phyloP scores from a whole-genome alignment of 2,113 vertebrate genomes.

The Aspidoscelis tigris region DNA sequence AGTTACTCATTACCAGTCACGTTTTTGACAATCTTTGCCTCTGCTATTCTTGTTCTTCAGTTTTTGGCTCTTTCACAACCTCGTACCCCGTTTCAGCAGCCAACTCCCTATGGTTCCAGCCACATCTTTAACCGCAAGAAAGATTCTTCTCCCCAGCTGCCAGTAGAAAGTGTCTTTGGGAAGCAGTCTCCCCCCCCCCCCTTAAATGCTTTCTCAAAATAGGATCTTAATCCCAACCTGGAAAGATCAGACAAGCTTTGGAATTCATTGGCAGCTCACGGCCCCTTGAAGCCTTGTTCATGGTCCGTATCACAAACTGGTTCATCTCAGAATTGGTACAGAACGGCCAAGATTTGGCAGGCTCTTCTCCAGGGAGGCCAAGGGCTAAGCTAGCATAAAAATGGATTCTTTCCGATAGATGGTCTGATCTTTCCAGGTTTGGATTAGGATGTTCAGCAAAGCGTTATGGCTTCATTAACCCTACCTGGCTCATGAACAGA shows the following conservation, averaged over 20 bases:
- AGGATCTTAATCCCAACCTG: slow-evolving; percentile 23
- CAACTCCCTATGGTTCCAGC: not conserved
- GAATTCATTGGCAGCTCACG: slow-evolving; percentile 1
- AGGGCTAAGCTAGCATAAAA: slow-evolving; percentile 31
- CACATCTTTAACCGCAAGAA: not conserved
- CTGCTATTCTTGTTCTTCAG: too few species aligned
- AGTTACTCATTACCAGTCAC: not conserved
- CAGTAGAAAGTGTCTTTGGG: not conserved
- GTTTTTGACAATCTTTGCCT: not conserved
- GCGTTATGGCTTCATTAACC: slow-evolving; percentile 16
- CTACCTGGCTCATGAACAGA: slow-evolving; percentile 29
- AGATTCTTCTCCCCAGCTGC: not conserved
- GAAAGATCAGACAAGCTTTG: slow-evolving; percentile 13
- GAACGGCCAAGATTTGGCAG: slow-evolving; percentile 19
- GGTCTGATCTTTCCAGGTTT: slow-evolving; percentile 19
- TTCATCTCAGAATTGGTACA: not conserved
- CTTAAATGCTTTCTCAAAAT: not conserved
- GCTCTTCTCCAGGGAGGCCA: not conserved
- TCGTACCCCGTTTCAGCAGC: not conserved
- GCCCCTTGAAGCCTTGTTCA: not conserved
- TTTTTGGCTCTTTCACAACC: not conserved
- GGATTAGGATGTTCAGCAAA: slow-evolving; percentile 29
- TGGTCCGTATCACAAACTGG: not conserved
- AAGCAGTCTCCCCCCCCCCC: not conserved
- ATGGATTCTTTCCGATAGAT: slow-evolving; percentile 22